Conservation (phyloP, 2,888 invertebrate genomes). For the Lycophotia porphyrea region DNA sequence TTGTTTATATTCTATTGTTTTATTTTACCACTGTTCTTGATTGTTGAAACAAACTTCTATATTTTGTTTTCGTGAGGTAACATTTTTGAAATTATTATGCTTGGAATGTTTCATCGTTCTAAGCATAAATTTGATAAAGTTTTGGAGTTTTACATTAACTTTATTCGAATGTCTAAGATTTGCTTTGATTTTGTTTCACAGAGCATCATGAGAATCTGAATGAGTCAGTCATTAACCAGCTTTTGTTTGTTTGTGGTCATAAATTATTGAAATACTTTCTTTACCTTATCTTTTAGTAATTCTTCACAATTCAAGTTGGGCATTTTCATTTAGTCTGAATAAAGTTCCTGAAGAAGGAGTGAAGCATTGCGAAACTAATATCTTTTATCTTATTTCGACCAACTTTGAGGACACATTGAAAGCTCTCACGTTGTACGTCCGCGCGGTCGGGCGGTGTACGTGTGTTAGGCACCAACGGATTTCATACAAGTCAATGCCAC, state of each 20-base stretch:
- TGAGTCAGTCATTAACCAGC: neutral
- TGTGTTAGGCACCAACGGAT: neutral
- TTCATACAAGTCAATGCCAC: neutral
- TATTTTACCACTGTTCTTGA: conserved; percentile 47
- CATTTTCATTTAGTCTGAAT: neutral
- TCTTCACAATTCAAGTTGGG: neutral
- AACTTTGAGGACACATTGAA: neutral
- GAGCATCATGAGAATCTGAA: neutral
- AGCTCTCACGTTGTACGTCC: neutral
- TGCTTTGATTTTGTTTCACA: neutral
- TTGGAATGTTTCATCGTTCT: conserved; percentile 27
- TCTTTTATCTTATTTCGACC: neutral
- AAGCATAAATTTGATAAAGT: conserved; percentile 11
- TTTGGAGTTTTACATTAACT: neutral
- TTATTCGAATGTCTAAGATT: neutral
- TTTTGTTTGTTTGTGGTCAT: neutral
- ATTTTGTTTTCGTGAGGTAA: conserved; percentile 28
- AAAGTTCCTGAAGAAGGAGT: neutral
- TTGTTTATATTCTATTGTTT: conserved; percentile 56
- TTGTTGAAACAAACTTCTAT: conserved; percentile 50
- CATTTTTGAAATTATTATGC: conserved; percentile 44
- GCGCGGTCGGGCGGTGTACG: neutral
- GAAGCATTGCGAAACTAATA: neutral
- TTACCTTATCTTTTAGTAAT: neutral
- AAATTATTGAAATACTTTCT: neutral